phyloP scores from a whole-genome alignment of 2,888 invertebrate species.

The Epirrhoe alternata region DNA sequence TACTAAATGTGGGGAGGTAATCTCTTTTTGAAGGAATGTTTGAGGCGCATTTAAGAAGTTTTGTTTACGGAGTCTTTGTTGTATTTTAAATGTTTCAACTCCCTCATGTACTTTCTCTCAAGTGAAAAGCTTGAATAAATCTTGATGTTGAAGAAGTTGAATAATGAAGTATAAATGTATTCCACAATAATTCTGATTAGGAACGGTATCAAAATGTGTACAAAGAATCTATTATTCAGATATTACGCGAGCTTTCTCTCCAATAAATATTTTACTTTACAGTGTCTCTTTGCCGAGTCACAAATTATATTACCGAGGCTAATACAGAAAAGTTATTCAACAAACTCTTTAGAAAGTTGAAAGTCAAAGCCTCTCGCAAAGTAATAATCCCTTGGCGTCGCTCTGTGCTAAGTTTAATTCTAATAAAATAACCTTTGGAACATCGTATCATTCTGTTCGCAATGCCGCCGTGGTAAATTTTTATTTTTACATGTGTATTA shows the following conservation, averaged over 20 bases:
- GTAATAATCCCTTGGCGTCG: constrained; percentile 66
- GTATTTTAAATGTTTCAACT: constrained; percentile 7
- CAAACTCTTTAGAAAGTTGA: constrained; percentile 71
- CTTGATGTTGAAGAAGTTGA: constrained; percentile 2
- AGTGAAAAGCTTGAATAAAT: not conserved
- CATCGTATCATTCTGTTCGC: constrained; percentile 35
- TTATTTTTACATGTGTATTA: constrained; percentile 19
- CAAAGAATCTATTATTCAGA: constrained; percentile 34
- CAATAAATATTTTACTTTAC: constrained; percentile 48
- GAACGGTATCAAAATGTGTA: constrained; percentile 17
- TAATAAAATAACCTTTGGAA: constrained; percentile 57
- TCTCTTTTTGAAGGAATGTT: constrained; percentile 15
- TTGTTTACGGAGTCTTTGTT: constrained; percentile 8
- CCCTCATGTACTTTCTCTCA: not conserved
- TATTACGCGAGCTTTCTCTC: constrained; percentile 38
- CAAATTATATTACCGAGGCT: constrained; percentile 69
- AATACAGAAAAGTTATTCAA: constrained; percentile 73
- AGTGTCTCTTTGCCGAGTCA: constrained; percentile 56
- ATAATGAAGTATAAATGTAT: not conserved
- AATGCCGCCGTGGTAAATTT: constrained; percentile 27
- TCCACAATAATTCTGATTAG: constrained; percentile 5
- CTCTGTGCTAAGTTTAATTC: constrained; percentile 62
- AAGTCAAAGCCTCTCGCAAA: constrained; percentile 68
- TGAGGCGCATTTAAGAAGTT: constrained; percentile 20
- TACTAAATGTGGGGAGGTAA: constrained; percentile 31